phyloP scores from a whole-genome alignment of 2,113 vertebrate species.

The Capricornis sumatraensis region DNA sequence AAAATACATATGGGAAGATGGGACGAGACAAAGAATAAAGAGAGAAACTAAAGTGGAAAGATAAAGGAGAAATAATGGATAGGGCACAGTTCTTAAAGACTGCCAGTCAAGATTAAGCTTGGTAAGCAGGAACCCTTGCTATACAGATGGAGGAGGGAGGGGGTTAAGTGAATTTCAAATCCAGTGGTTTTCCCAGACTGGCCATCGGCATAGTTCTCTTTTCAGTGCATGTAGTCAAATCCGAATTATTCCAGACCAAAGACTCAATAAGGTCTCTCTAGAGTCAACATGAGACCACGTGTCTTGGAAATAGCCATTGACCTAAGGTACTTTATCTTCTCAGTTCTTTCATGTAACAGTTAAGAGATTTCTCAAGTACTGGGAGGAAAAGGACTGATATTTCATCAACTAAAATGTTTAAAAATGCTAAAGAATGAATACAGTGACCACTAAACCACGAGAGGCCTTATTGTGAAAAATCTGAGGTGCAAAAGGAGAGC shows the following conservation, averaged over 20 bases:
- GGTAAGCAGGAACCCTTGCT: not conserved
- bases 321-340: not conserved
- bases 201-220: not conserved
- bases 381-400: not conserved
- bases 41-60: not conserved
- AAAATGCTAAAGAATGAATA: not conserved
- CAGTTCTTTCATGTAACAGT: not conserved
- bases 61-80: not conserved
- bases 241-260: not conserved
- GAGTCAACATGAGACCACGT: not conserved
- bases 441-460: not conserved
- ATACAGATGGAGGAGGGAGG: not conserved
- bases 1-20: not conserved
- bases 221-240: not conserved
- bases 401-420: not conserved
- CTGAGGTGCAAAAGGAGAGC: not conserved
- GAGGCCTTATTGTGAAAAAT: not conserved
- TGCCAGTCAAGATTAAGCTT: not conserved
- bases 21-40: not conserved
- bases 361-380: not conserved
- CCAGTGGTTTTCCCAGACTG: not conserved
- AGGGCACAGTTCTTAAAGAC: not conserved
- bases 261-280: not conserved
- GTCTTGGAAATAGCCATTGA: not conserved
- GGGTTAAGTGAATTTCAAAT: not conserved